phyloP scores from a whole-genome alignment of 2,888 invertebrate species.

The Perithous albicinctus region DNA sequence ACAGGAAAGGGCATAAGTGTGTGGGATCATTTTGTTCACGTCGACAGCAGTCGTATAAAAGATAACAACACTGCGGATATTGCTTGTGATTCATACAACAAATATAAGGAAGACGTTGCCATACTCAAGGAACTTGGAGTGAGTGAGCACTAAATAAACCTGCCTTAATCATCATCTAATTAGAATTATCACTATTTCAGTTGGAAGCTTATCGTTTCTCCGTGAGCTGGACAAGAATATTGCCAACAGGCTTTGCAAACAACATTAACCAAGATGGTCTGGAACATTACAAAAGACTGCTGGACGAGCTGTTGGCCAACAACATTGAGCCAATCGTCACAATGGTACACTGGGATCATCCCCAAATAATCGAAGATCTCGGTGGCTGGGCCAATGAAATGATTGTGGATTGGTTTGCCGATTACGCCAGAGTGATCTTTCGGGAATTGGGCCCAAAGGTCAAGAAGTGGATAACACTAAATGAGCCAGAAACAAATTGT shows the following conservation, averaged over 20 bases:
- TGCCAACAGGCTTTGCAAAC: slow-evolving; percentile 84
- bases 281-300: slow-evolving; percentile 85
- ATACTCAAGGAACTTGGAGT: slow-evolving; percentile 74
- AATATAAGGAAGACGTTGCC: slow-evolving; percentile 73
- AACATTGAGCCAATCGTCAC: slow-evolving; percentile 90
- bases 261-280: slow-evolving; percentile 83
- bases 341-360: slow-evolving; percentile 91
- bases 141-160: slow-evolving; percentile 49
- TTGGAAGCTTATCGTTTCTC: slow-evolving; percentile 84
- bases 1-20: slow-evolving; percentile 88
- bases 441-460: slow-evolving; percentile 88
- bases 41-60: slow-evolving; percentile 23
- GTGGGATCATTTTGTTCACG: slow-evolving; percentile 76
- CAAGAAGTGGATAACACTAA: slow-evolving; percentile 91
- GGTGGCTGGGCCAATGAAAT: slow-evolving; percentile 90
- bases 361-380: slow-evolving; percentile 88
- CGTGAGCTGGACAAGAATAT: slow-evolving; percentile 85
- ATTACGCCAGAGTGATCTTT: slow-evolving; percentile 88
- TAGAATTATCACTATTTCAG: slow-evolving; percentile 47
- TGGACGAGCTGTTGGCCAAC: slow-evolving; percentile 85
- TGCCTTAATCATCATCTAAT: background rate
- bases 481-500: slow-evolving; percentile 89
- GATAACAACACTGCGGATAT: slow-evolving; percentile 75
- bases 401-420: slow-evolving; percentile 88
- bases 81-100: slow-evolving; percentile 78